phyloP scores from a whole-genome alignment of 2,888 invertebrate species.

The Saturnia japonica region DNA sequence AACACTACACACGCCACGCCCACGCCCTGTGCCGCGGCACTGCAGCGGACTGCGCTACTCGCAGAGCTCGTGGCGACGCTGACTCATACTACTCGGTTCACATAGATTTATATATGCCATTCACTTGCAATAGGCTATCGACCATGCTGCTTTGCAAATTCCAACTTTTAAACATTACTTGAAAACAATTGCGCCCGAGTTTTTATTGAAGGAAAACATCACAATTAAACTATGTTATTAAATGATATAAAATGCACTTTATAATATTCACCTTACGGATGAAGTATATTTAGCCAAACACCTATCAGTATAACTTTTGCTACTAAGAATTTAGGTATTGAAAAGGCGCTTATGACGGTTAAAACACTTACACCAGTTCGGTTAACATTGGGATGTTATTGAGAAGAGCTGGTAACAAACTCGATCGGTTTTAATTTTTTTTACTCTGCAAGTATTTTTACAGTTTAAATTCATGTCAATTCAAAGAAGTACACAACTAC shows the following conservation, averaged over 20 bases:
- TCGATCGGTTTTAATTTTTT: no score
- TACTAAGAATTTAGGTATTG: no score
- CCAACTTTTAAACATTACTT: not conserved
- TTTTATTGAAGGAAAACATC: not conserved
- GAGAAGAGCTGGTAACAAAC: no score
- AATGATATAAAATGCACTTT: not conserved
- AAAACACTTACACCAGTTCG: no score
- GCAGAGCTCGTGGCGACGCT: not conserved
- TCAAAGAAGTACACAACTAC: no score
- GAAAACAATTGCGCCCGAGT: not conserved
- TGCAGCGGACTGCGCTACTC: not conserved
- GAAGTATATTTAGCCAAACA: no score
- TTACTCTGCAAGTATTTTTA: no score
- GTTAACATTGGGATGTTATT: no score
- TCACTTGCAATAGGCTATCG: not conserved
- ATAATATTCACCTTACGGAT: no score
- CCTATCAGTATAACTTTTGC: no score
- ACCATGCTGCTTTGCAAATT: not conserved
- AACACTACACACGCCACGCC: not conserved
- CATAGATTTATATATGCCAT: not conserved
- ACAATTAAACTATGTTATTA: not conserved
- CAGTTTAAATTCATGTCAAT: no score
- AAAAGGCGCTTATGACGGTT: no score
- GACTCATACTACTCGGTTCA: not conserved
- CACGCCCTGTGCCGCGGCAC: not conserved